Percentiles rank a stretch among this genome's conserved stretches.
phyloP scores from a whole-genome alignment of 2,888 invertebrate species.

The Auanema freiburgensis region DNA sequence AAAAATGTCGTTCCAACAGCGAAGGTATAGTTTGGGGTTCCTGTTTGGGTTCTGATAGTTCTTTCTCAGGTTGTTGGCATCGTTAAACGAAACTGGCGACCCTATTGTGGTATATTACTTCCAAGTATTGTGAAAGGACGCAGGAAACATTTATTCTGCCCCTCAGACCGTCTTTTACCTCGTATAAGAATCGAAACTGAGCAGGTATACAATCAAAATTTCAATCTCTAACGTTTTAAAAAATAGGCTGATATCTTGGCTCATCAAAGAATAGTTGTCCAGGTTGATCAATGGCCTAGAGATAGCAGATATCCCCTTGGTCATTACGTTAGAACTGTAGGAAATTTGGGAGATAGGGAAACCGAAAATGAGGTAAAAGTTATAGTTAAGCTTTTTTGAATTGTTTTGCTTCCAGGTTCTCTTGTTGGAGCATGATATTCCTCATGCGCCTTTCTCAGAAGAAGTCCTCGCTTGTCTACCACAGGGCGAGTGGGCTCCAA shows the following conservation, averaged over 20 bases:
- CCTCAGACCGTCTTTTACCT: slow-evolving; percentile 90
- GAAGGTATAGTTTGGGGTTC: slow-evolving; percentile 62
- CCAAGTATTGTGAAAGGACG: slow-evolving; percentile 66
- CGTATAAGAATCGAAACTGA: slow-evolving; percentile 82
- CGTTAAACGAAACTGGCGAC: slow-evolving; percentile 91
- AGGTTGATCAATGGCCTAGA: slow-evolving; percentile 93
- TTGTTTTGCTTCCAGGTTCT: slow-evolving; percentile 69
- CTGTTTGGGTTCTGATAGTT: not conserved
- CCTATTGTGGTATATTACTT: slow-evolving; percentile 93
- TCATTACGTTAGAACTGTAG: slow-evolving; percentile 90
- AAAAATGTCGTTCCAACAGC: slow-evolving; percentile 72
- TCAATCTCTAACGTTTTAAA: not conserved
- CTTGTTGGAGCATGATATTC: slow-evolving; percentile 92
- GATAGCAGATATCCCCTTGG: slow-evolving; percentile 67
- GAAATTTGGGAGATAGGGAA: slow-evolving; percentile 86
- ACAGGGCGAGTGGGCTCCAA: slow-evolving; percentile 66
- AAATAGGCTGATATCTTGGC: slow-evolving; percentile 68
- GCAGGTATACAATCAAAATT: slow-evolving; percentile 36
- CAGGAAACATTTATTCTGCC: slow-evolving; percentile 82
- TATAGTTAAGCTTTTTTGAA: slow-evolving; percentile 1
- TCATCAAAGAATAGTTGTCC: slow-evolving; percentile 81
- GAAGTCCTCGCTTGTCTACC: slow-evolving; percentile 90
- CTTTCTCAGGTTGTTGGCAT: slow-evolving; percentile 78
- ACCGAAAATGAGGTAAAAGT: slow-evolving; percentile 85
- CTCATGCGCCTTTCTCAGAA: slow-evolving; percentile 91